Base-by-base conservation (phyloP, 2,888 invertebrate genomes). In the Pogonocherus hispidulus region DNA sequence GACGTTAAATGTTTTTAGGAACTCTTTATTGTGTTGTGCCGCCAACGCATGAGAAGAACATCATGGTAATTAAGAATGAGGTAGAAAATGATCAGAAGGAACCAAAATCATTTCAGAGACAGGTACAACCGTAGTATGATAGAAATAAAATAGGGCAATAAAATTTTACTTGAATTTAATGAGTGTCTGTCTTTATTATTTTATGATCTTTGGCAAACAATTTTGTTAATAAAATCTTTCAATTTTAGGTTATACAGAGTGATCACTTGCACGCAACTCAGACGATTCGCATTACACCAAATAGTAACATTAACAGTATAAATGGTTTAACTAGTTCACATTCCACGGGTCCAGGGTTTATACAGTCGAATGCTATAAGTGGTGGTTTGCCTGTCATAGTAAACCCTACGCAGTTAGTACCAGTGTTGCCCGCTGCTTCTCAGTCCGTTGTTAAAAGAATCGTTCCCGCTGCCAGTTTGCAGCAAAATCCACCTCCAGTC, bases 341-440 rank as follows among this genome's bases (percentile, higher is more conserved):
- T 70, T 77, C 80, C 74, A 75, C 76, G 66, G 79, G 79, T 19
- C 77, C 81, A 27, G 77, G 78, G 52, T 69, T 82, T 64, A 72
- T 82, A 81, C 93, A 92, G 67, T 67, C 80, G 32, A 78, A 76
- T 67, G 72, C 80, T 27, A 78, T 76, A 62, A 79, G 78, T 56
- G 76, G 80, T 46, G 78, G 80, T 62, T 70, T 84, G 81, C 94
- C 93, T 66, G 94, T 94, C 64, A 94, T 94, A 82, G 94, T 94
- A 57, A 92, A 93, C 79, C 93, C 94, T 27, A 93, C 91, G 71
- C 94, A 95, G 82, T 86, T 95, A 80, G 87, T 94, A 76, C 94
- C 94, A 16, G 90, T 93, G 32, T 82, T 93, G 79, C 92, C 92
- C 16, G 81, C 86, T 37, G 82, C 84, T 23, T 78, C 83, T n/a